Conservation (phyloP, 1,140 invertebrate species). For the Papilio machaon region DNA sequence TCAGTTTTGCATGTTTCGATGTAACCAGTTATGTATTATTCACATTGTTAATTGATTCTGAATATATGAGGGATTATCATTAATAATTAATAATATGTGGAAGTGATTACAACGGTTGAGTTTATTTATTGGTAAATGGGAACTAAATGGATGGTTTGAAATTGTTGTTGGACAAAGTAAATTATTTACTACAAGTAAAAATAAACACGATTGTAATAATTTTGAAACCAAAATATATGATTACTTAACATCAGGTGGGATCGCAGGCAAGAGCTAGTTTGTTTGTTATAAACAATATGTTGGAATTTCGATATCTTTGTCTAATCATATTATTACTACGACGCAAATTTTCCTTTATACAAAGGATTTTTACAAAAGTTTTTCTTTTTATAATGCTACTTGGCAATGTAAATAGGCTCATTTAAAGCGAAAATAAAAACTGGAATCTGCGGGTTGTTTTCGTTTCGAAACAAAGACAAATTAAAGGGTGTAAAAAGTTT, state of each 20-base stretch:
- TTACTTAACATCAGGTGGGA: too few relatives aligned
- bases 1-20: not conserved
- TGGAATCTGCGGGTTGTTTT: conserved; percentile 11
- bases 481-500: conserved; percentile 14
- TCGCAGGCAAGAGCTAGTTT: too few relatives aligned
- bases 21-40: not conserved
- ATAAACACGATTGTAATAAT: too few relatives aligned
- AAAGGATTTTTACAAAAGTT: conserved; percentile 22
- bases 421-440: not conserved
- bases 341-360: not conserved
- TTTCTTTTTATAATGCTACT: not conserved
- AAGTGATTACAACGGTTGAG: not conserved
- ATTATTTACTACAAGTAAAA: too few relatives aligned
- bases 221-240: too few relatives aligned
- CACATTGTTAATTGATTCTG: not conserved
- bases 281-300: too few relatives aligned
- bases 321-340: not conserved
- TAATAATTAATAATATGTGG: not conserved
- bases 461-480: conserved; percentile 21
- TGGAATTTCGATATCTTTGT: not conserved
- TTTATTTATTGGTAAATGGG: not conserved
- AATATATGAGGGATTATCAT: not conserved
- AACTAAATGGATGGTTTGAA: not conserved
- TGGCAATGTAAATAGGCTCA: conserved; percentile 24
- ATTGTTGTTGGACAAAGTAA: not conserved